phyloP scores from a whole-genome alignment of 2,113 vertebrate species.

The Burhinus oedicnemus region DNA sequence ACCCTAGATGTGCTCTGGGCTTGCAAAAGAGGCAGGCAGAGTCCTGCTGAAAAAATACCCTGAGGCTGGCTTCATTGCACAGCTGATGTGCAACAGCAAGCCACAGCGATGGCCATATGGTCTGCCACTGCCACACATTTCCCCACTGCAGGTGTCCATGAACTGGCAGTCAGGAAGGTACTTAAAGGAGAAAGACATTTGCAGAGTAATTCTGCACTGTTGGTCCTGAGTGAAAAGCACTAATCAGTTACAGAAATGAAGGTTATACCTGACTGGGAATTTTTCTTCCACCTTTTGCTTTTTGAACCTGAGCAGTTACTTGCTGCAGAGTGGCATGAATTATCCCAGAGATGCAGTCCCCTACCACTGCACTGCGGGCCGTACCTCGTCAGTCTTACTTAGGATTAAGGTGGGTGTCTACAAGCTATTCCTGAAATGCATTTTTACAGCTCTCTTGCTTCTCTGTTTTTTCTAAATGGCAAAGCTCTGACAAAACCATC shows the following conservation, averaged over 20 bases:
- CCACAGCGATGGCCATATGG: not conserved
- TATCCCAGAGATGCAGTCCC: not conserved
- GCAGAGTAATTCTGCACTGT: not conserved
- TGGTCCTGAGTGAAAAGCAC: not conserved
- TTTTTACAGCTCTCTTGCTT: not conserved
- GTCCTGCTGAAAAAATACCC: not conserved
- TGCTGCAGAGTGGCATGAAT: not conserved
- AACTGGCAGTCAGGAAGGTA: not conserved
- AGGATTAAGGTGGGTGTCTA: not conserved
- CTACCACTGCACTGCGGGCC: not conserved
- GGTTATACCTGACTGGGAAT: not conserved
- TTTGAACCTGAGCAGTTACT: not conserved
- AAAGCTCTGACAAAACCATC: not conserved
- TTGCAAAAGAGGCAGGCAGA: not conserved
- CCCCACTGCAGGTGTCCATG: not conserved
- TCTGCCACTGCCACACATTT: not conserved
- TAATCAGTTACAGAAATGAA: not conserved
- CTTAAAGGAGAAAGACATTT: not conserved
- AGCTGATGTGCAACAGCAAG: not conserved
- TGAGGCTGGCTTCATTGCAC: not conserved
- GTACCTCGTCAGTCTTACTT: not conserved
- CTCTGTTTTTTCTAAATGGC: not conserved
- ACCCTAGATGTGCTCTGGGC: not conserved
- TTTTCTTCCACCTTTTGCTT: not conserved
- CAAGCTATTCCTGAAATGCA: not conserved